Conservation (phyloP, 2,113 vertebrate species). For the Origma solitaria region DNA sequence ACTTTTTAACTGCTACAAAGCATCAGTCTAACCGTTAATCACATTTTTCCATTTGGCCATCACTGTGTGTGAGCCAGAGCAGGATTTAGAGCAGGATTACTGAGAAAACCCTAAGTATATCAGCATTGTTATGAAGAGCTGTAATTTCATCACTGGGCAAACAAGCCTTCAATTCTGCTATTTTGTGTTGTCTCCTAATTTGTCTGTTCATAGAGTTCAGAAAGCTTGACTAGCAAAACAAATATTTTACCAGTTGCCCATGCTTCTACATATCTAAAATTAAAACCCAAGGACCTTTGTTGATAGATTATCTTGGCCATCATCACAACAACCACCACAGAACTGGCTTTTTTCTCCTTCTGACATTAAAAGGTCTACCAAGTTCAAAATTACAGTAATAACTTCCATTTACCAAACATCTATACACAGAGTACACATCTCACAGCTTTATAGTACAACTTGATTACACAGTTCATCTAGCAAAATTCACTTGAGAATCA, state of each 20-base stretch:
- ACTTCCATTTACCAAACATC: neutral
- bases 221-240: neutral
- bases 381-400: neutral
- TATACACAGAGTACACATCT: neutral
- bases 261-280: neutral
- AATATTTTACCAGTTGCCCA: neutral
- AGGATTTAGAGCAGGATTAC: neutral
- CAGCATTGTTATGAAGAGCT: neutral
- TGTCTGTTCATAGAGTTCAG: neutral
- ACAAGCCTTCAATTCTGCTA: neutral
- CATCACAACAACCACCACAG: neutral
- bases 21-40: neutral
- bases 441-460: neutral
- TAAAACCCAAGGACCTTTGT: neutral
- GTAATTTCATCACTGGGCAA: neutral
- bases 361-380: neutral
- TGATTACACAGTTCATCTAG: neutral
- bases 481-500: conserved; percentile 12
- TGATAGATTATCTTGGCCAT: neutral
- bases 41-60: neutral
- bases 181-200: neutral
- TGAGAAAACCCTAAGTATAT: neutral
- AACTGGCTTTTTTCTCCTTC: neutral
- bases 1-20: neutral
- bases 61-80: neutral